Base-by-base conservation (phyloP, 2,888 invertebrate species). In the Thera obeliscata region DNA sequence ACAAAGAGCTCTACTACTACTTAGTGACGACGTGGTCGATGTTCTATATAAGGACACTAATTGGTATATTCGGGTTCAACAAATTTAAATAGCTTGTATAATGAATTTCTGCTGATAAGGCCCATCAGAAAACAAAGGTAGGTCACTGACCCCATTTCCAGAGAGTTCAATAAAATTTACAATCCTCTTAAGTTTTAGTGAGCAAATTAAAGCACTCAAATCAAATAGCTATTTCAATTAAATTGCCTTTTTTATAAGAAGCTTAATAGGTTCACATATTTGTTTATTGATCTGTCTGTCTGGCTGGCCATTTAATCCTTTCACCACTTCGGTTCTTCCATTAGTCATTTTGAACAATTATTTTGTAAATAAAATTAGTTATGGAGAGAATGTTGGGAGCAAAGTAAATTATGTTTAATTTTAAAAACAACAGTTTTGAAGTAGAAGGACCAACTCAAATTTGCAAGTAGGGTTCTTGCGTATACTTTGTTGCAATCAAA, bases 191-290 rank as follows among this genome's bases (percentile, higher is more conserved):
- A 68, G 62, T 61, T 62, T 64, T 61, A 61, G 41, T 50, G 56
- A 54, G 65, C 59, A 35, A 63, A 60, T 65, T 65, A 57, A 66
- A 61, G 43, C 62, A 60, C 56, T 65, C 33, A 55, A 54, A 61
- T 64, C 64, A 58, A 60, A 58, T 68, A 61, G 61, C 61, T 43
- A 50, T 61, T 57, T 61, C 54, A 61, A 61, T 61, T 57, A 61
- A 66, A 61, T 61, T 49, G 33, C 41, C n/a, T 50, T 63, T 52
- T 66, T 62, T 64, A 64, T 59, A 55, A 55, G 58, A 56, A 35
- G 9, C 50, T 67, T 59, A 48, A 57, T 62, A 22, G 64, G 41
- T 64, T 58, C 61, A 64, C 68, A 60, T 64, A 58, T 68, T 58
- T 50, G 49, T 68, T 68, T 64, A 61, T 64, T 64, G 52, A 43